A percentile compares a stretch with the other conserved stretches of the same genome.
Evolutionary conservation across 2,888 invertebrate species (phyloP).

Genomic region (Tinea pellionella): DNA sequence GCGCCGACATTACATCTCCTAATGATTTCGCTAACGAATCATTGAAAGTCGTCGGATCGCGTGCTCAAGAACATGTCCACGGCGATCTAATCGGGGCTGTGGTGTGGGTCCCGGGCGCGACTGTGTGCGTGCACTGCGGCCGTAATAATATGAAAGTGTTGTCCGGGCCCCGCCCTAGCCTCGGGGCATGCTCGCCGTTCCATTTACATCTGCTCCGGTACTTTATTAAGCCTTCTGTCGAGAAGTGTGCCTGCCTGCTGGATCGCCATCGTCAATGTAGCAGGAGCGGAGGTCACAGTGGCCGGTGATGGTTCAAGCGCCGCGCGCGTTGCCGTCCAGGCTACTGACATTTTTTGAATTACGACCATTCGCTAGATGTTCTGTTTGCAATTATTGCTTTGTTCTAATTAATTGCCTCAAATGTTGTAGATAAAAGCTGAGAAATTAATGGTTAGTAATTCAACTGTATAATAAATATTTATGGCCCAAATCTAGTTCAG

Average conservation of each 20-base stretch:
- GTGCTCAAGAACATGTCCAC: constrained; percentile 46
- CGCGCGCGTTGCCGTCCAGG: background rate
- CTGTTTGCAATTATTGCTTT: constrained; percentile 32
- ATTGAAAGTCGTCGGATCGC: constrained; percentile 67
- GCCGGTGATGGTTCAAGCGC: constrained; percentile 14
- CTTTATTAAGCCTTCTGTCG: constrained; percentile 61
- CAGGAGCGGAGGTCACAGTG: constrained; percentile 14
- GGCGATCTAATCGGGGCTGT: constrained; percentile 28
- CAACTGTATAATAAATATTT: constrained; percentile 26
- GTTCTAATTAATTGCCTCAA: constrained; percentile 33
- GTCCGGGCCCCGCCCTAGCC: constrained; percentile 66
- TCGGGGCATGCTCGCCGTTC: constrained; percentile 53
- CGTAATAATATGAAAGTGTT: constrained; percentile 68
- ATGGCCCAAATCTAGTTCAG: constrained; percentile 24
- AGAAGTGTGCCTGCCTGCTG: constrained; percentile 23
- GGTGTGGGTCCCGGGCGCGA: constrained; percentile 27
- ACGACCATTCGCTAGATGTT: constrained; percentile 34
- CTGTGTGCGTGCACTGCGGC: constrained; percentile 47
- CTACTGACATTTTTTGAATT: constrained; percentile 28
- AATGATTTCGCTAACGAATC: constrained; percentile 70
- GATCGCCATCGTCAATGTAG: constrained; percentile 19
- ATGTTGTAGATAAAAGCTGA: constrained; percentile 21
- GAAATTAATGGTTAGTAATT: constrained; percentile 23
- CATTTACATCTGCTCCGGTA: constrained; percentile 66
- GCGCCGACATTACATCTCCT: constrained; percentile 66